These are phyloP conservation scores for Pseudochromis fuscus DNA, from an alignment of 2,797 vertebrate species.

Conservation along the genomic window DNA sequence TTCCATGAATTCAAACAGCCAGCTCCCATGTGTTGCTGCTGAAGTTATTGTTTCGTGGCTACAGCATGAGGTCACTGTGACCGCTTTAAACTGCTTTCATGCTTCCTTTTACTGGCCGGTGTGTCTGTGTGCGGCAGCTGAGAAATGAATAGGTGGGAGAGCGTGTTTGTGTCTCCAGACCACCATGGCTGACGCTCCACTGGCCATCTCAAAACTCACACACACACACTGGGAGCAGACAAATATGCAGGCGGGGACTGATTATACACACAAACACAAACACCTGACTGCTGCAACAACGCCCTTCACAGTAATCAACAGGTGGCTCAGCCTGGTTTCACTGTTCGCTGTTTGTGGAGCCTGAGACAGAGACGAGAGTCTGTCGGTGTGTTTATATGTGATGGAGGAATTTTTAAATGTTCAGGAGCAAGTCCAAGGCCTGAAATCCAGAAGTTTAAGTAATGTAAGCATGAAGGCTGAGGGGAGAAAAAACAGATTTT, in stretches of 20 bases:
- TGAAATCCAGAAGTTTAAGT: too few relatives aligned
- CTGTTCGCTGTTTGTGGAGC: constrained; percentile 31
- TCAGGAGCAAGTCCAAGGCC: not conserved
- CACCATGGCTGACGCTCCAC: constrained; percentile 60
- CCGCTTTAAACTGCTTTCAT: constrained; percentile 59
- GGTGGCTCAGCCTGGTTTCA: constrained; percentile 49
- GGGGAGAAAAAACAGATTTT: too few relatives aligned
- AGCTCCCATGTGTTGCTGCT: constrained; percentile 42
- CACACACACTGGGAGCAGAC: constrained; percentile 18
- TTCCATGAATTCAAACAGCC: constrained; percentile 77
- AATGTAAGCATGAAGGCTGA: too few relatives aligned
- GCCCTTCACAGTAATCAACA: constrained; percentile 54
- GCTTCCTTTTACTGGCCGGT: constrained; percentile 60
- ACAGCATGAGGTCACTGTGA: constrained; percentile 72
- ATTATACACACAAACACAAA: constrained; percentile 30
- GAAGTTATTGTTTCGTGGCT: constrained; percentile 74
- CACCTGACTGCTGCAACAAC: constrained; percentile 53
- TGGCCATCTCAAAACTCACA: constrained; percentile 23
- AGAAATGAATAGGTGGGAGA: constrained; percentile 59
- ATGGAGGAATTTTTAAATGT: not conserved
- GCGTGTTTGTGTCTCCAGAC: constrained; percentile 61
- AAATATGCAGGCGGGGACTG: constrained; percentile 53
- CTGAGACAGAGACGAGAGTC: constrained; percentile 16
- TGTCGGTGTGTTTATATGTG: not conserved
- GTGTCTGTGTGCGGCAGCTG: constrained; percentile 55